These are phyloP conservation scores for Philaethria dido DNA, from an alignment of 2,888 invertebrate genomes.

Conservation along the genomic window DNA sequence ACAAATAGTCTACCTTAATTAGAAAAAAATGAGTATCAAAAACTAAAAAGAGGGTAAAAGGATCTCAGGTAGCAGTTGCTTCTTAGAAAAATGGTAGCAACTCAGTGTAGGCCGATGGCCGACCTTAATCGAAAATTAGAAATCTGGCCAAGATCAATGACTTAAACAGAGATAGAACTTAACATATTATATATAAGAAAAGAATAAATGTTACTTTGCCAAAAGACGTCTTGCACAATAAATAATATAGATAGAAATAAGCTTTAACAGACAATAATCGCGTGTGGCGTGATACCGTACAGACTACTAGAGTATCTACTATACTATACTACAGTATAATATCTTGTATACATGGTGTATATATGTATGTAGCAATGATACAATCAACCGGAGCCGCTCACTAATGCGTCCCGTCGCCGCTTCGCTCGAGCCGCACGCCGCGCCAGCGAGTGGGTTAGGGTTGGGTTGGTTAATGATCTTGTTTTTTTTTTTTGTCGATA, in stretches of 20 bases:
- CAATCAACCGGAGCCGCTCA: constrained; percentile 50
- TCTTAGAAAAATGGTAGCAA: background rate
- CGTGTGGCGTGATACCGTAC: constrained; percentile 25
- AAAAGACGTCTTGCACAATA: background rate
- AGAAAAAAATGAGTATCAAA: background rate
- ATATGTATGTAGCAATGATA: constrained; percentile 45
- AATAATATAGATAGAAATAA: background rate
- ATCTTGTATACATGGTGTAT: constrained; percentile 10
- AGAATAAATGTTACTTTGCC: too few relatives aligned
- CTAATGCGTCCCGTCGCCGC: constrained; percentile 52
- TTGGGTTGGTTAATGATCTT: background rate
- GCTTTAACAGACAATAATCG: constrained; percentile 21
- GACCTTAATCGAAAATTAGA: background rate
- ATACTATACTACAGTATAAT: constrained; percentile 6
- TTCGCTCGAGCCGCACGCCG: constrained; percentile 42
- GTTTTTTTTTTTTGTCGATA: constrained; percentile 12
- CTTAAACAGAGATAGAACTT: too few relatives aligned
- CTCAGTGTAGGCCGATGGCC: background rate
- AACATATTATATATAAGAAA: too few relatives aligned
- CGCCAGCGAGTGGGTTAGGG: constrained; percentile 19
- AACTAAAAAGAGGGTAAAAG: background rate
- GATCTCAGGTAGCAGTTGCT: background rate
- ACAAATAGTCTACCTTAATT: background rate
- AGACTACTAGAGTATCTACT: background rate
- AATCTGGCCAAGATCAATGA: background rate